Conservation (phyloP, 1,140 invertebrate genomes). For the Dreissena polymorpha region DNA sequence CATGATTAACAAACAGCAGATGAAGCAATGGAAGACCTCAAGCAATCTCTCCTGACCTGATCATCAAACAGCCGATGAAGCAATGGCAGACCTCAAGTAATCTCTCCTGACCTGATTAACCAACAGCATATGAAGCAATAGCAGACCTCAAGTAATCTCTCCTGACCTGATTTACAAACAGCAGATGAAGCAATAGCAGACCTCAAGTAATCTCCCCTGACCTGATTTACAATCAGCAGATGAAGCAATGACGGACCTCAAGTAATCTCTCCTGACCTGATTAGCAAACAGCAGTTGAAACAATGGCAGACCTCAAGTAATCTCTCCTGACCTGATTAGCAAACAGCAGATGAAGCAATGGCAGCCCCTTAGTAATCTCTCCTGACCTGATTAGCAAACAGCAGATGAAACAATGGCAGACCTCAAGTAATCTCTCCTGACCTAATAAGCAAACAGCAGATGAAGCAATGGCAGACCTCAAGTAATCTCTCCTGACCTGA, state of each 20-base stretch:
- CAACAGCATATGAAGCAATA: slow-evolving; percentile 92
- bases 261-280: slow-evolving; percentile 78
- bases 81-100: too few relatives aligned
- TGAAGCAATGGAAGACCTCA: too few relatives aligned
- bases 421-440: too few relatives aligned
- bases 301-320: too few relatives aligned
- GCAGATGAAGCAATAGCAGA: slow-evolving; percentile 89
- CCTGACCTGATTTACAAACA: slow-evolving; percentile 92
- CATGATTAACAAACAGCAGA: slow-evolving; percentile 94
- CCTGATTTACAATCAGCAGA: slow-evolving; percentile 94
- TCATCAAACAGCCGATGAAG: slow-evolving; percentile 96
- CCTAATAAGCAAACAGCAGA: slow-evolving; percentile 94
- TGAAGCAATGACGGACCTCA: too few relatives aligned
- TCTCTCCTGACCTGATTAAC: slow-evolving; percentile 88
- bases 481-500: slow-evolving; percentile 78
- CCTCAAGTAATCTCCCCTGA: too few relatives aligned
- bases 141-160: too few relatives aligned
- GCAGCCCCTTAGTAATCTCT: too few relatives aligned
- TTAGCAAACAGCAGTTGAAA: slow-evolving; percentile 96
- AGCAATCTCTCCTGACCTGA: slow-evolving; percentile 78
- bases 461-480: too few relatives aligned
- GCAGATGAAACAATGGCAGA: slow-evolving; percentile 89
- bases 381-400: slow-evolving; percentile 92
- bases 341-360: slow-evolving; percentile 92
- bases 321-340: slow-evolving; percentile 88